Base-by-base conservation (phyloP, 2,113 vertebrate genomes). In the Atlantisia rogersi region DNA sequence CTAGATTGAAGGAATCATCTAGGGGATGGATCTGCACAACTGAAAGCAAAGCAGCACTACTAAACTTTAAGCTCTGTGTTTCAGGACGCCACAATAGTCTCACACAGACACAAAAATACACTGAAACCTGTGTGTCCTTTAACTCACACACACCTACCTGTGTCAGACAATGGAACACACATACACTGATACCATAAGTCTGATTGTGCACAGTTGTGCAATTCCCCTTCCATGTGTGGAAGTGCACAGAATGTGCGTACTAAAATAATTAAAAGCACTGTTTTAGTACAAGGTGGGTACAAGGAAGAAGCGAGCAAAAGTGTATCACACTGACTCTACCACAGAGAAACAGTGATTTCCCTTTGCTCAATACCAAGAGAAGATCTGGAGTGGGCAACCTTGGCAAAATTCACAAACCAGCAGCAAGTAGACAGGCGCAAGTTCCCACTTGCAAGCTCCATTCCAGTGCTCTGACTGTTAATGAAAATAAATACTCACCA, bases 401-500 rank as follows among this genome's bases (percentile, higher is more conserved):
- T 8, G 9, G 15, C 1, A 3, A 56, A 78, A 67, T 67, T 92
- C 60, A 82, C 39, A 76, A 68, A 82, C 16, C 44, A 52, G 40
- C 35, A 80, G n/a, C 18, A 94, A 17, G 9, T 1, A 75, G 24
- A 53, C 29, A 35, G 40, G 11, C 92, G 14, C 39, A 81, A 71
- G 56, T 58, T 93, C 22, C 19, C 29, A 48, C 42, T 58, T 88
- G 58, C 25, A 67, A 48, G 14, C 28, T 92, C 28, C 2, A 0
- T 32, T 82, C 25, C 60, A 68, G 48, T 50, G 48, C 29, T 69
- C 67, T 77, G n/a, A 63, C 19, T 59, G 39, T 26, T 42, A n/a
- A 58, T 52, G 64, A 86, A 83, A 92, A 94, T 29, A 81, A 82
- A 69, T 89, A 98, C 99, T 99, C 78, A 99, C 99, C 85, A 97